Percentiles rank a stretch among this genome's conserved stretches.
These are phyloP conservation scores for Oceanodroma tethys DNA, from an alignment of 2,113 vertebrate genomes.

Conservation along the genomic window DNA sequence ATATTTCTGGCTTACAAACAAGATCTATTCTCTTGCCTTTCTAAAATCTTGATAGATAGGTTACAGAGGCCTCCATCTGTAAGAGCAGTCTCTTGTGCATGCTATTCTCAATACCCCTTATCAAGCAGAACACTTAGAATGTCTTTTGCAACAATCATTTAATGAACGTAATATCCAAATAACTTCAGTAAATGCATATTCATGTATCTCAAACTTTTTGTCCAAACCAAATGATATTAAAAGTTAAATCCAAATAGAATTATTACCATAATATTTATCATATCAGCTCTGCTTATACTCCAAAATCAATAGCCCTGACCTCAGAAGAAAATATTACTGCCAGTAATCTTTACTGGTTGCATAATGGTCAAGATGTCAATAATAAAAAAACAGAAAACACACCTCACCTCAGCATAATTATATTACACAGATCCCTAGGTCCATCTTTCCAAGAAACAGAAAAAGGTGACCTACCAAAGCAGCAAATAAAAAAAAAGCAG, in stretches of 20 bases:
- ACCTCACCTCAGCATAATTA: neutral
- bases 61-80: neutral
- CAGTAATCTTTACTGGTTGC: slow-evolving; percentile 36
- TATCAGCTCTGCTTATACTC: neutral
- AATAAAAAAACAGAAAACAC: slow-evolving; percentile 17
- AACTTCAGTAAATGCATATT: neutral
- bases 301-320: slow-evolving; percentile 18
- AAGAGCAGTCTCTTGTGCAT: neutral
- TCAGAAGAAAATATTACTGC: neutral
- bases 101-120: neutral
- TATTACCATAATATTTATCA: neutral
- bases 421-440: neutral
- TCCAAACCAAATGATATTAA: neutral
- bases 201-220: neutral
- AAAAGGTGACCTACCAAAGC: neutral
- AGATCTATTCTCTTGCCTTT: neutral
- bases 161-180: neutral
- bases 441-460: neutral
- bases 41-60: neutral
- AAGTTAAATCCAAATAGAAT: neutral
- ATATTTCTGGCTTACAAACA: neutral
- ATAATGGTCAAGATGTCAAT: neutral
- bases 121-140: neutral
- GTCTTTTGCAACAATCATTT: neutral
- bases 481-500: neutral